A percentile compares a stretch with the other conserved stretches of the same genome.
Conservation (phyloP, 2,888 invertebrate species). For the Heliconius aoede region DNA sequence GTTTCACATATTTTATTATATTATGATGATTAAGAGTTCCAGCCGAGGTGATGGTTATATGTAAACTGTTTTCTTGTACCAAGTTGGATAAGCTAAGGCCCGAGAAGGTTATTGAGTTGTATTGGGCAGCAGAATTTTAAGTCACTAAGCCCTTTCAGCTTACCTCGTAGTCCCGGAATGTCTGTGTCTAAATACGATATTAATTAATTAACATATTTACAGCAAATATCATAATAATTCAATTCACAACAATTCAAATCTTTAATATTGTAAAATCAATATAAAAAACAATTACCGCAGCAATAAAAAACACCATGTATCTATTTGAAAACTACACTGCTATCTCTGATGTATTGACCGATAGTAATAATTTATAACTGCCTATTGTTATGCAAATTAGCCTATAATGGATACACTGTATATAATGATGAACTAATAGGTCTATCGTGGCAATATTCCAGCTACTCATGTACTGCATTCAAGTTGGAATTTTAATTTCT, state of each 20-base stretch:
- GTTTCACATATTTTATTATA: background rate
- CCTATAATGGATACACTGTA: conserved; percentile 36
- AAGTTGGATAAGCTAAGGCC: background rate
- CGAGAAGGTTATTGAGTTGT: too few species aligned
- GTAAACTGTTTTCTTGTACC: background rate
- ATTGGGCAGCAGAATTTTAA: background rate
- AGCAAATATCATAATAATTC: too few species aligned
- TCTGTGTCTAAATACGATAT: too few species aligned
- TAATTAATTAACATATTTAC: too few species aligned
- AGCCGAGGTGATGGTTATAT: background rate
- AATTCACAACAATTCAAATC: too few species aligned
- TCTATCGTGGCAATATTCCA: conserved; percentile 19
- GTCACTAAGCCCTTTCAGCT: too few species aligned
- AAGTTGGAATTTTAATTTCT: conserved; percentile 3
- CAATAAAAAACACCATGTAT: background rate
- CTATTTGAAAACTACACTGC: conserved; percentile 2
- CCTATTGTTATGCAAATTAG: conserved; percentile 43
- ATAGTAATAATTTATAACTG: conserved; percentile 35
- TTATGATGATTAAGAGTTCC: background rate
- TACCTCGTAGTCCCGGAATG: too few species aligned
- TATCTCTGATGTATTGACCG: conserved; percentile 32
- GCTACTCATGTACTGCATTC: conserved; percentile 10
- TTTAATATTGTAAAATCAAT: background rate
- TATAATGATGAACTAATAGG: conserved; percentile 38
- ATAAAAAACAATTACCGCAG: background rate